Base-by-base conservation (phyloP, 2,888 invertebrate genomes). In the Drosophila siamana region DNA sequence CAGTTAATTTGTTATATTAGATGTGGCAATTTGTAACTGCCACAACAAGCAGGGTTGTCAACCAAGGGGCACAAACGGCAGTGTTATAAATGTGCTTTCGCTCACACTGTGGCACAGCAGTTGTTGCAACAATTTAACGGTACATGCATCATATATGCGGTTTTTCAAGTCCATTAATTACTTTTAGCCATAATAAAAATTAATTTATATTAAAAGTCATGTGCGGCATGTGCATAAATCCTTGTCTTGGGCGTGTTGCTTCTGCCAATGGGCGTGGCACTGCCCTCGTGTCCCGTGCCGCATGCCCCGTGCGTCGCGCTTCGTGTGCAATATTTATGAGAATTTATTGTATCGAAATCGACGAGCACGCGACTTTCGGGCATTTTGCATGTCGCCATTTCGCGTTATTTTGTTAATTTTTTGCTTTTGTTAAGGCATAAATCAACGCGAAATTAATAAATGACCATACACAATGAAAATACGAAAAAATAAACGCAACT, bases 171-270 rank as follows among this genome's bases (percentile, higher is more conserved):
- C 85, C 84, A 84, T 84, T 84, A 84, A 84, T 84, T 84, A 84
- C 86, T 84, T 84, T 86, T 80, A 75, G 80, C 81, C 80, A 80
- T 85, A 84, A 87, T 86, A 84, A 87, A 86, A 84, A 84, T 84
- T 84, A 84, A 84, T 84, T 84, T 87, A 86, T 84, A 84, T 84
- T 84, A 83, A 86, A 84, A 84, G 87, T 84, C 84, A 85, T 78
- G 74, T 69, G 80, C 85, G 68, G 54, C 80, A 66, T 46, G 61
- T 76, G 80, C 82, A 84, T 84, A 84, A 84, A 84, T 84, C 85
- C 87, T 80, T 78, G 85, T 84, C 84, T 84, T 87, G 83, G 74
- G 56, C 68, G 69, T 69, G 30, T 64, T 57, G 51, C 46, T 30
- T 48, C 47, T 28, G 22, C 30, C 26, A 16, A 11, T 55, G 44